Evolutionary conservation across 2,888 invertebrate species (phyloP), one percentile per base, ranked within the genome.

Genomic region (Caenorhabditis sp.): DNA sequence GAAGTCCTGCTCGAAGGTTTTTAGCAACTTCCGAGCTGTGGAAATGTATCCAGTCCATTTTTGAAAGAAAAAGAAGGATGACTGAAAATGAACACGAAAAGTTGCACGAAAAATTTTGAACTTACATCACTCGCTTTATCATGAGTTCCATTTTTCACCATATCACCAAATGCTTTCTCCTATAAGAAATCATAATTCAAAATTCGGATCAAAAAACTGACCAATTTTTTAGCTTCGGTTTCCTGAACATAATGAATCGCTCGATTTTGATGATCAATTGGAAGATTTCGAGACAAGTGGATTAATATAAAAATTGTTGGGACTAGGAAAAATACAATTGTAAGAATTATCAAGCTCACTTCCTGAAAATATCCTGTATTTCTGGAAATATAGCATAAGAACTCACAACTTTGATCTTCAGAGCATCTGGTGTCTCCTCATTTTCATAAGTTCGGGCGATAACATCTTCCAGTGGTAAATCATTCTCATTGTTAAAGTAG

Each of bases 1-100:
- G n/a, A 58, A 58, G 36, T 58, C 57, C 4, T 36, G 31, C 20
- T 36, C 36, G 27, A 58, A 58, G 20, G 57, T 58, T 31, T n/a
- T 21, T 20, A 58, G 5, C 57, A 58, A 58, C 20, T 58, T 58
- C 5, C 26, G 12, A 4, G 57, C 23, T 8, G 31, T 36, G 17
- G 57, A 25, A 36, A 58, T 36, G 27, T 58, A 36, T 36, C 26
- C 26, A 36, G 21, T 58, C 57, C 57, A 58, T 36, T 36, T 31
- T 36, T 36, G 14, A 36, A 17, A 36, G 23, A 56, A 56, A 17
- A 14, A 56, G 4, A 56, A 56, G 5, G 43, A 43, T 10, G 43
- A 43, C 43, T 43, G 17, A 17, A 43, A 43, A 10, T 43, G 3
- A 14, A 17, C 3, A 17, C 3, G 3, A 43, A 43, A 3, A 12